These are phyloP conservation scores for Anthophora plumipes DNA, from an alignment of 2,888 invertebrate species.

Conservation along the genomic window DNA sequence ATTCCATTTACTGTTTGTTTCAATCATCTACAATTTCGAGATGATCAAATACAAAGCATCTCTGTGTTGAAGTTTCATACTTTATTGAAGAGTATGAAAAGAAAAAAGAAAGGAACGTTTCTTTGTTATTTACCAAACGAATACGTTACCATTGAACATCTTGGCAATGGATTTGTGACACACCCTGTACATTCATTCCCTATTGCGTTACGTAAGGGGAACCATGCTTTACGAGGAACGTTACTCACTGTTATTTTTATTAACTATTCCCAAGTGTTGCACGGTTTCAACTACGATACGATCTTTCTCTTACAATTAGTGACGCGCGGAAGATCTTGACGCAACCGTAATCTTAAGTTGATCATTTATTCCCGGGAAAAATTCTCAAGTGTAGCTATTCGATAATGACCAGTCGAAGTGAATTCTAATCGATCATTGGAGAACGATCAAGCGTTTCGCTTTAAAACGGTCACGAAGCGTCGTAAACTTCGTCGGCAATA, in stretches of 20 bases:
- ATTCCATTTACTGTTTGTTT: no score
- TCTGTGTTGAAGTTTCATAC: background rate
- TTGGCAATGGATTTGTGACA: constrained; percentile 45
- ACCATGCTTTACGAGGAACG: constrained; percentile 60
- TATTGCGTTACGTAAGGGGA: constrained; percentile 67
- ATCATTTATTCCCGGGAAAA: constrained; percentile 44
- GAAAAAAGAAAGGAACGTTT: background rate
- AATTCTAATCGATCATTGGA: constrained; percentile 18
- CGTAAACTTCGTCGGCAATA: background rate
- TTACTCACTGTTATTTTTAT: constrained; percentile 71
- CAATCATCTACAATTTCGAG: background rate
- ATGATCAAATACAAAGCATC: background rate
- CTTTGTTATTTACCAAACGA: constrained; percentile 1
- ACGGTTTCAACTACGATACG: constrained; percentile 55
- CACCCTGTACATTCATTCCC: constrained; percentile 49
- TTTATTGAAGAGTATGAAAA: background rate
- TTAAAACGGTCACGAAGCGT: background rate
- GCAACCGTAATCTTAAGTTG: constrained; percentile 53
- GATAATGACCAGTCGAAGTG: constrained; percentile 8
- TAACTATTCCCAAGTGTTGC: constrained; percentile 59
- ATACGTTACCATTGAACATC: constrained; percentile 9
- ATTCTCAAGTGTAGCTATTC: constrained; percentile 9
- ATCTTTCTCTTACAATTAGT: constrained; percentile 10
- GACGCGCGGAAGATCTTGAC: constrained; percentile 38
- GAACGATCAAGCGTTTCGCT: background rate